phyloP scores from a whole-genome alignment of 2,113 vertebrate genomes.

The Paralichthys olivaceus region DNA sequence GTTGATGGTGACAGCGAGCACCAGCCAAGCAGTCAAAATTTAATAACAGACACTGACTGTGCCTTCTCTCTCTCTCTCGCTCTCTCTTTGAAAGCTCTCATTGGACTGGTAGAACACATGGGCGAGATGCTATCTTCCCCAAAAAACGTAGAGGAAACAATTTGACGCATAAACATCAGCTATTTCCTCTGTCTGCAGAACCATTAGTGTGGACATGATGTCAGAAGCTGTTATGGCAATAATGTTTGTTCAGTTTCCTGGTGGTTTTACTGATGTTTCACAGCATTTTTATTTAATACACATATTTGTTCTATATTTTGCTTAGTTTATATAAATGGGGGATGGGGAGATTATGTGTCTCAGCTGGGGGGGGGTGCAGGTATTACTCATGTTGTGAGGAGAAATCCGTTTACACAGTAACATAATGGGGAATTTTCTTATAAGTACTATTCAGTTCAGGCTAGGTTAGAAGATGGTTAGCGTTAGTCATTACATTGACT shows the following conservation, averaged over 20 bases:
- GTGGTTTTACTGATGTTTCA: neutral
- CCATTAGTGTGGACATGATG: conserved; percentile 11
- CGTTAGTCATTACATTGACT: no score
- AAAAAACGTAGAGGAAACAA: conserved; percentile 76
- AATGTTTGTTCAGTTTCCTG: neutral
- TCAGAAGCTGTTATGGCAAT: neutral
- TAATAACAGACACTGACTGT: neutral
- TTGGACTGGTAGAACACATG: conserved; percentile 44
- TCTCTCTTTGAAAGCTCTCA: neutral
- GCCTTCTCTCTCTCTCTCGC: rapidly evolving
- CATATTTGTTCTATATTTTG: neutral
- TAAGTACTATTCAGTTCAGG: no score
- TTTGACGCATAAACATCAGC: conserved; percentile 71
- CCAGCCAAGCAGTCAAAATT: neutral
- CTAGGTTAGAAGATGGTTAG: no score
- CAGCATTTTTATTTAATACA: neutral
- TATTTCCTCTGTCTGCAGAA: conserved; percentile 75
- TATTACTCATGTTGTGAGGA: no score
- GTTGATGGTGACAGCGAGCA: neutral
- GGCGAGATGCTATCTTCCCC: conserved; percentile 74
- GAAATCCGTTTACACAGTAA: no score
- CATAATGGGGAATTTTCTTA: no score
- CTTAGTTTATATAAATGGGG: neutral
- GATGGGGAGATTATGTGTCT: no score
- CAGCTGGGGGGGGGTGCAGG: no score